phyloP scores from a whole-genome alignment of 2,113 vertebrate species.

The Cygnus atratus region DNA sequence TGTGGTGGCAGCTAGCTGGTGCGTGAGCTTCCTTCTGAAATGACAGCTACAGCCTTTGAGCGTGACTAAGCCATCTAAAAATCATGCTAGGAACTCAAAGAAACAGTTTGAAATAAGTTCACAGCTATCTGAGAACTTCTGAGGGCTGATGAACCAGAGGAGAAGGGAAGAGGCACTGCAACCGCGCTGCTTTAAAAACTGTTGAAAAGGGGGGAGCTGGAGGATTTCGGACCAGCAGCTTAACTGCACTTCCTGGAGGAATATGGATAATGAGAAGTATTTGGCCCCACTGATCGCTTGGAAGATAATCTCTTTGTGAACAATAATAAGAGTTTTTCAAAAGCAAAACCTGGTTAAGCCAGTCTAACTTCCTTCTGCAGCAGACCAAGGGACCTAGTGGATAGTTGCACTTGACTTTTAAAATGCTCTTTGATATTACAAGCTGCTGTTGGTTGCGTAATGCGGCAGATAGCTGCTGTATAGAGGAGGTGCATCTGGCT shows the following conservation, averaged over 20 bases:
- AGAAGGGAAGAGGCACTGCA: background rate
- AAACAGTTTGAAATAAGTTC: background rate
- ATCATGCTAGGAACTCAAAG: background rate
- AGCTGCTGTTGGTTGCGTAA: too few relatives aligned
- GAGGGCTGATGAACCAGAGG: background rate
- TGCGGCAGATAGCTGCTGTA: background rate
- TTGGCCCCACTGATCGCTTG: background rate
- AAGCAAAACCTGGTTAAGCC: background rate
- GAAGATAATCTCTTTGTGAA: background rate
- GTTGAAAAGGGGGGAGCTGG: background rate
- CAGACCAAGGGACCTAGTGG: background rate
- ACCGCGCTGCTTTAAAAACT: rapidly evolving
- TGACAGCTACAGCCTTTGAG: background rate
- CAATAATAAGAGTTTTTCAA: background rate
- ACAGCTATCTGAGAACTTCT: background rate
- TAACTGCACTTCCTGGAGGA: background rate
- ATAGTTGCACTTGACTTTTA: background rate
- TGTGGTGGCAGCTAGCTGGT: background rate
- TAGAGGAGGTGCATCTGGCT: background rate
- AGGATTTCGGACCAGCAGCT: background rate
- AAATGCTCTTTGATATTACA: background rate
- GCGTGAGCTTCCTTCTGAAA: background rate
- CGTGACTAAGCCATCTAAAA: background rate
- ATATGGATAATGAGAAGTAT: background rate
- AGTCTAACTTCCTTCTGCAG: background rate